Evolutionary conservation across 1,140 invertebrate genomes (phyloP).

Genomic region (Dreissena polymorpha): DNA sequence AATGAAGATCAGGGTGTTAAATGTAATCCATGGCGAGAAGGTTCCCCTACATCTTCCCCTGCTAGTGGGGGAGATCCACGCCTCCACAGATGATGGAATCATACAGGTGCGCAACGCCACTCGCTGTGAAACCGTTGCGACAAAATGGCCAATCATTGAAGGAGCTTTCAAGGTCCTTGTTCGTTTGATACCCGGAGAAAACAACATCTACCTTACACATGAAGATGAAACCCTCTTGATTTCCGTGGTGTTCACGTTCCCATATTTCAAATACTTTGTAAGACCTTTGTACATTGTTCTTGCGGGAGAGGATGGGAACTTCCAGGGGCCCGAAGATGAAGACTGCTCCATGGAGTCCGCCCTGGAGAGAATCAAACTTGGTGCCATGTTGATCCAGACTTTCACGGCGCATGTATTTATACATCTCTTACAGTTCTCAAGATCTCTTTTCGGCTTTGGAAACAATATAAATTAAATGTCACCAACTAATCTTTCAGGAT

Average conservation of each 20-base stretch:
- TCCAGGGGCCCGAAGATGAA: constrained; percentile 87
- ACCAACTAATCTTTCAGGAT: too few species aligned
- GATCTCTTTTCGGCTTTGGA: too few species aligned
- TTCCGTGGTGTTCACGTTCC: constrained; percentile 64
- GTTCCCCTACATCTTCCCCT: constrained; percentile 73
- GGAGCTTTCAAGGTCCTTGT: constrained; percentile 77
- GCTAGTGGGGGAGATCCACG: constrained; percentile 74
- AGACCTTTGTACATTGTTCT: constrained; percentile 80
- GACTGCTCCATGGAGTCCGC: constrained; percentile 88
- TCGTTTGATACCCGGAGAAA: constrained; percentile 70
- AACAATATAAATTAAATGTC: too few species aligned
- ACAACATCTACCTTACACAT: constrained; percentile 69
- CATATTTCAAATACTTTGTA: constrained; percentile 74
- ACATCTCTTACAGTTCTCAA: too few species aligned
- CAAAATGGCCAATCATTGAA: constrained; percentile 75
- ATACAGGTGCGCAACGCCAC: constrained; percentile 67
- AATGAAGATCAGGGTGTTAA: constrained; percentile 74
- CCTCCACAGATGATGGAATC: constrained; percentile 60
- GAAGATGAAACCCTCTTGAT: constrained; percentile 66
- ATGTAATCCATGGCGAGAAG: constrained; percentile 69
- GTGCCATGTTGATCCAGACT: constrained; percentile 90
- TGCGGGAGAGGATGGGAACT: constrained; percentile 85
- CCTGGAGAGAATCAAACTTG: constrained; percentile 88
- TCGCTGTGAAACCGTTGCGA: constrained; percentile 18
- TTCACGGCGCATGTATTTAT: too few species aligned